Conservation (phyloP, 1,140 invertebrate genomes). For the Telenomus remus region DNA sequence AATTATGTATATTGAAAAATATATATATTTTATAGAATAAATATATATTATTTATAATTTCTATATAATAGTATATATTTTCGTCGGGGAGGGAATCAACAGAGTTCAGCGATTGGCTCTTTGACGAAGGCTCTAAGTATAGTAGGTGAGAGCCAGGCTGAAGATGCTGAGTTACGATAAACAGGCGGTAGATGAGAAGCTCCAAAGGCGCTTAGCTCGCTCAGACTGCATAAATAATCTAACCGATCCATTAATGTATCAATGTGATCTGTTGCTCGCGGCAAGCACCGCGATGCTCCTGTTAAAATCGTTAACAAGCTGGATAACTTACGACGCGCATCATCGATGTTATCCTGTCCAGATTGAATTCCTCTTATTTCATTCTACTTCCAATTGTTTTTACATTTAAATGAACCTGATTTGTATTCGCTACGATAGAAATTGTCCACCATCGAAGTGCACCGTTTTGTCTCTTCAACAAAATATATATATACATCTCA, state of each 20-base stretch:
- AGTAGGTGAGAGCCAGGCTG: constrained; percentile 46
- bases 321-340: constrained; percentile 27
- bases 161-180: constrained; percentile 65
- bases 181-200: constrained; percentile 31
- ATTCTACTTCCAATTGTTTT: no score
- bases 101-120: constrained; percentile 12
- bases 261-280: constrained; percentile 57
- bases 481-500: no score
- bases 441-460: no score
- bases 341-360: constrained; percentile 17
- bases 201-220: constrained; percentile 53
- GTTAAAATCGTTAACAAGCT: constrained; percentile 66
- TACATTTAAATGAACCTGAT: background rate
- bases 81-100: background rate
- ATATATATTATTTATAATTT: no score
- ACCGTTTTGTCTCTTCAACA: no score
- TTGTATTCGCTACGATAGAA: no score
- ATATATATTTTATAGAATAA: no score
- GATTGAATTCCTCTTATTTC: constrained; percentile 31
- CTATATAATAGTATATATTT: no score
- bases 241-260: constrained; percentile 72
- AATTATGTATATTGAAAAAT: no score
- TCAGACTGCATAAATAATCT: constrained; percentile 65
- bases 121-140: constrained; percentile 10
- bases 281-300: constrained; percentile 54